Conservation (phyloP, 2,888 invertebrate genomes). For the Sycophila texana region DNA sequence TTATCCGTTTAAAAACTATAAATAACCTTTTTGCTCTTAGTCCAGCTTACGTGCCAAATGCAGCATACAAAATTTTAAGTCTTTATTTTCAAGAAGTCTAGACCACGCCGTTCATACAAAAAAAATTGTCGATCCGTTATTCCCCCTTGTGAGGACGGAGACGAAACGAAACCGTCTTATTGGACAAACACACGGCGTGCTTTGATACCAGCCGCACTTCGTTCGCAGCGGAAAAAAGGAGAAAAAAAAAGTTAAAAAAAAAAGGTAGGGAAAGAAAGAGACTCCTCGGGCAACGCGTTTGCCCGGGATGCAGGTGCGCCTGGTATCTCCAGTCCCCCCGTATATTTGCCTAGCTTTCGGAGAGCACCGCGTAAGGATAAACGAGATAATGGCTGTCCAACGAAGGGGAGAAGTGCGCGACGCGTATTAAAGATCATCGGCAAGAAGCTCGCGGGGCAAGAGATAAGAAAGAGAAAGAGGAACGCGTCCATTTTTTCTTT, state of each 20-base stretch:
- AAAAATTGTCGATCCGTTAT: slow-evolving; percentile 27
- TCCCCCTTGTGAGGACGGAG: background rate
- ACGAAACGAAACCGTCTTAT: slow-evolving; percentile 45
- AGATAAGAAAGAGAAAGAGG: slow-evolving; percentile 15
- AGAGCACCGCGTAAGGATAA: slow-evolving; percentile 42
- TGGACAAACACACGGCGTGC: slow-evolving; percentile 53
- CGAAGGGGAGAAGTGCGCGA: background rate
- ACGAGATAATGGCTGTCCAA: slow-evolving; percentile 1
- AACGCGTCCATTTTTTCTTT: background rate
- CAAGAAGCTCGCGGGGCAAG: background rate
- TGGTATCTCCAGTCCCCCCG: slow-evolving; percentile 54
- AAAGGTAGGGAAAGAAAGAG: background rate
- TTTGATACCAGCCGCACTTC: slow-evolving; percentile 41
- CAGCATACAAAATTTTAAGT: background rate
- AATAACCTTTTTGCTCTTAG: too few species aligned
- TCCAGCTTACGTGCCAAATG: too few species aligned
- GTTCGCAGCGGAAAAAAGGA: slow-evolving; percentile 1
- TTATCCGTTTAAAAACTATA: too few species aligned
- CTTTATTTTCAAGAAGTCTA: background rate
- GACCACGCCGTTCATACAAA: background rate
- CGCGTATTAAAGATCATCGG: background rate
- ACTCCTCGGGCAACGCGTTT: background rate
- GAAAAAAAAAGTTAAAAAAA: slow-evolving; percentile 18
- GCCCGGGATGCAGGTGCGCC: slow-evolving; percentile 49
- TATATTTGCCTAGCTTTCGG: slow-evolving; percentile 58